Evolutionary conservation across 2,888 invertebrate species (phyloP).

Genomic region (Agrochola macilenta): DNA sequence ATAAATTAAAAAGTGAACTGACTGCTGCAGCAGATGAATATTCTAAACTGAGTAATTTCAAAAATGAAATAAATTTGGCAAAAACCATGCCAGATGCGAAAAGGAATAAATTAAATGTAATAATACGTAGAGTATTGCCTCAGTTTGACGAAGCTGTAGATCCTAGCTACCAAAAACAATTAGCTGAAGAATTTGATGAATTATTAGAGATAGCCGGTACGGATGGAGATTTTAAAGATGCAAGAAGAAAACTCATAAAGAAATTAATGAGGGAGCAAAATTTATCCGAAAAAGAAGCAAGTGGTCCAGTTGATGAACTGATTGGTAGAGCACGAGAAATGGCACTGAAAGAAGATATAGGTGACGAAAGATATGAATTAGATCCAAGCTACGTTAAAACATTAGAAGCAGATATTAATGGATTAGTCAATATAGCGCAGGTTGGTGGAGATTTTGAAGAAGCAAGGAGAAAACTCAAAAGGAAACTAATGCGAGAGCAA

Average conservation of each 20-base stretch:
- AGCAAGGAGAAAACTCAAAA: not conserved
- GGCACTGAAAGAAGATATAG: not conserved
- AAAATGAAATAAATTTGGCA: not conserved
- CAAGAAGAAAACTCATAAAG: constrained; percentile 11
- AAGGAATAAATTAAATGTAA: not conserved
- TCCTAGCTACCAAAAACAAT: constrained; percentile 6
- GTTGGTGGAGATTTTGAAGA: constrained; percentile 9
- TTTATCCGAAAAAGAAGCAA: constrained; percentile 28
- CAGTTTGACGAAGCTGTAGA: constrained; percentile 6
- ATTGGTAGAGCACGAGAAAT: constrained; percentile 17
- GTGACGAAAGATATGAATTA: constrained; percentile 1
- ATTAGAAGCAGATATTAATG: constrained; percentile 2
- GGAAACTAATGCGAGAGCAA: constrained; percentile 12
- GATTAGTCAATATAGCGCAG: not conserved
- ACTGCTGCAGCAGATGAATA: constrained; percentile 20
- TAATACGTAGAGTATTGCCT: constrained; percentile 10
- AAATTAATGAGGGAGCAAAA: constrained; percentile 29
- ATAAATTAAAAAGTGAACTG: constrained; percentile 49
- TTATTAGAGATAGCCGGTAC: constrained; percentile 8
- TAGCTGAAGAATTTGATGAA: constrained; percentile 17
- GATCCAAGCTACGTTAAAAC: not conserved
- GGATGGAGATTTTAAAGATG: constrained; percentile 19
- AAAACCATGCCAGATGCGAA: not conserved
- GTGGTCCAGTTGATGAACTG: constrained; percentile 9
- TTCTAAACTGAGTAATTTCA: not conserved